Evolutionary conservation across 2,797 vertebrate species (phyloP).

Genomic region (Spondyliosoma cantharus): DNA sequence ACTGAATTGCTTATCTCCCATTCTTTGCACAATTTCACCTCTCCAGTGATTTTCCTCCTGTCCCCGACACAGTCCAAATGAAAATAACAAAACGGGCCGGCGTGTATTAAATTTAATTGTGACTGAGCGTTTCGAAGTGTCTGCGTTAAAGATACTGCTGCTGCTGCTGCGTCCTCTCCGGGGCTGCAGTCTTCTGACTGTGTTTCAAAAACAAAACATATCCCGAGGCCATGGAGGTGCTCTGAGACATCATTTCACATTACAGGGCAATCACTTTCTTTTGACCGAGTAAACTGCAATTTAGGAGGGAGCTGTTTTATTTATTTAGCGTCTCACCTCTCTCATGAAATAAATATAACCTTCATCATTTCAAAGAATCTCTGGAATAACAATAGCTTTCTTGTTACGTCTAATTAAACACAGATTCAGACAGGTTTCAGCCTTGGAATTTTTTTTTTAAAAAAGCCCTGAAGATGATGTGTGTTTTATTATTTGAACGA

Average conservation of each 20-base stretch:
- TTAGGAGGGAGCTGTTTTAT: not conserved
- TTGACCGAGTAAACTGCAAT: slow-evolving; percentile 18
- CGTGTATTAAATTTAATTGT: slow-evolving; percentile 67
- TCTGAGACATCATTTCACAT: slow-evolving; percentile 23
- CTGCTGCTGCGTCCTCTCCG: slow-evolving; percentile 13
- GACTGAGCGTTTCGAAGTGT: slow-evolving; percentile 45
- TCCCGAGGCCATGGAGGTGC: slow-evolving; percentile 27
- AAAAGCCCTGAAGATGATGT: not conserved
- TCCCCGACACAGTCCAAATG: not conserved
- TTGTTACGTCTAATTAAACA: slow-evolving; percentile 28
- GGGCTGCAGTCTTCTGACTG: slow-evolving; percentile 5
- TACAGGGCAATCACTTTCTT: slow-evolving; percentile 26
- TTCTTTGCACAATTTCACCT: slow-evolving; percentile 43
- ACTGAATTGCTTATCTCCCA: slow-evolving; percentile 38
- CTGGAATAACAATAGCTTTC: not conserved
- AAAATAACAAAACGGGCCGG: slow-evolving; percentile 37
- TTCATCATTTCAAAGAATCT: not conserved
- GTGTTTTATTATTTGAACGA: not conserved
- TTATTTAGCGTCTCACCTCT: slow-evolving; percentile 13
- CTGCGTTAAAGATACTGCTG: slow-evolving; percentile 18
- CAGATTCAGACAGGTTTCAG: not conserved
- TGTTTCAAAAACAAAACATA: slow-evolving; percentile 35
- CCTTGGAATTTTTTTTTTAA: too few relatives aligned
- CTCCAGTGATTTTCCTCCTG: slow-evolving; percentile 5
- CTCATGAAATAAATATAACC: slow-evolving; percentile 5